These are phyloP conservation scores for Podiceps cristatus DNA, from an alignment of 2,113 vertebrate species.

Conservation along the genomic window DNA sequence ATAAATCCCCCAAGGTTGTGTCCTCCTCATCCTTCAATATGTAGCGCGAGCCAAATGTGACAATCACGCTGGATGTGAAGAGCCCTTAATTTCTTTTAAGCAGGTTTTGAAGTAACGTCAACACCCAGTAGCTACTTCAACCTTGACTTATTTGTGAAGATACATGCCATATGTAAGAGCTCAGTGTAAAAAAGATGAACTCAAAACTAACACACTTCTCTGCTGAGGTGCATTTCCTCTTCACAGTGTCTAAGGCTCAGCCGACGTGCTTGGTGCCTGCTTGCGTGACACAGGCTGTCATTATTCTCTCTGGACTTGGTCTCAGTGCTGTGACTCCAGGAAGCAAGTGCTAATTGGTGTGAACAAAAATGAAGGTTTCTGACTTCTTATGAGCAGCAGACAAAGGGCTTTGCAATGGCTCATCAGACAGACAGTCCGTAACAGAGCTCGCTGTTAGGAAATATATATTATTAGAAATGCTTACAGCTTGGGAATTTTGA, in stretches of 20 bases:
- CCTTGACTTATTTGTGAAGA: background rate
- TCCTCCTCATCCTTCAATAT: background rate
- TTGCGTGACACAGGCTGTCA: background rate
- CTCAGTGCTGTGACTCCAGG: background rate
- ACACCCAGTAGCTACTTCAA: background rate
- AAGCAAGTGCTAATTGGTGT: background rate
- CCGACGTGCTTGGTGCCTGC: rapidly evolving
- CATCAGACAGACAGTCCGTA: background rate
- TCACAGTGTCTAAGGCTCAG: background rate
- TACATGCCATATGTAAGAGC: background rate
- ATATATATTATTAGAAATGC: background rate
- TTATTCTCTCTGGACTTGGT: background rate
- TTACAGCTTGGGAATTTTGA: background rate
- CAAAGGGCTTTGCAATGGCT: background rate
- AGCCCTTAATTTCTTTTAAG: background rate
- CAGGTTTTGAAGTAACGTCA: background rate
- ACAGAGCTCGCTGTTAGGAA: background rate
- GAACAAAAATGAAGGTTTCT: background rate
- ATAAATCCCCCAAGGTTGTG: background rate
- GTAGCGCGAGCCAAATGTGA: background rate
- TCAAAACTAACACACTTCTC: background rate
- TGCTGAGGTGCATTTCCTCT: background rate
- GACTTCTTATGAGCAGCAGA: background rate
- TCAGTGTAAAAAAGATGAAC: background rate
- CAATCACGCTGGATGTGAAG: background rate